Base-by-base conservation (phyloP, 1,140 invertebrate species). In the Agrilus planipennis region DNA sequence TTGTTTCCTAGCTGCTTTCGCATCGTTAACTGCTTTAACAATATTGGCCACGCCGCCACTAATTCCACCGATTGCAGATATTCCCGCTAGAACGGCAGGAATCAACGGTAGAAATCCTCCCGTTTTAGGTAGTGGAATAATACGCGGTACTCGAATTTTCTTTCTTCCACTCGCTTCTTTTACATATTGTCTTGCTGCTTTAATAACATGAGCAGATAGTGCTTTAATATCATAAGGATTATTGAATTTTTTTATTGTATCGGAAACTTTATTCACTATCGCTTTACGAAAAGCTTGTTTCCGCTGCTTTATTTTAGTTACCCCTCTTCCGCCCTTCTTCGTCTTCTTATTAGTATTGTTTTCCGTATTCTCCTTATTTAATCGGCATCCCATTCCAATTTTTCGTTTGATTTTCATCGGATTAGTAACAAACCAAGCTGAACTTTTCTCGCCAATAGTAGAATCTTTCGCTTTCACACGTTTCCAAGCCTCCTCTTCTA, bases 401-500 rank as follows among this genome's bases (percentile, higher is more conserved):
- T 45, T 51, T 30, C 38, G 27, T 46, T 48, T 52, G 16, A 12
- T 34, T 18, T 50, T 44, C 46, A 46, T 49, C 27, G 32, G 34
- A 11, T 23, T 28, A n/a, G 43, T 41, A 9, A 52, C 45, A 16
- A 43, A 28, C 17, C 30, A 37, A 23, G 50, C 45, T 9, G 55
- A 45, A n/a, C 41, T 32, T 53, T 53, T 59, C 52, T 61, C 60
- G 9, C 45, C 44, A 5, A 61, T 35, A 43, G 17, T 47, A 31
- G 58, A 38, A 41, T 69, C 58, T 45, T 50, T 60, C 12, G 63
- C 42, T 41, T 56, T 54, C 25, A 64, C 48, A 46, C 55, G 48
- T 37, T 51, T 11, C 54, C 55, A 64, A 25, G 64, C 63, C 49
- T 55, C 57, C 22, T 61, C 42, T 22, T 52, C 42, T 39, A 68